Evolutionary conservation across 2,797 vertebrate genomes (phyloP).

Genomic region (Chromobotia macracanthus): DNA sequence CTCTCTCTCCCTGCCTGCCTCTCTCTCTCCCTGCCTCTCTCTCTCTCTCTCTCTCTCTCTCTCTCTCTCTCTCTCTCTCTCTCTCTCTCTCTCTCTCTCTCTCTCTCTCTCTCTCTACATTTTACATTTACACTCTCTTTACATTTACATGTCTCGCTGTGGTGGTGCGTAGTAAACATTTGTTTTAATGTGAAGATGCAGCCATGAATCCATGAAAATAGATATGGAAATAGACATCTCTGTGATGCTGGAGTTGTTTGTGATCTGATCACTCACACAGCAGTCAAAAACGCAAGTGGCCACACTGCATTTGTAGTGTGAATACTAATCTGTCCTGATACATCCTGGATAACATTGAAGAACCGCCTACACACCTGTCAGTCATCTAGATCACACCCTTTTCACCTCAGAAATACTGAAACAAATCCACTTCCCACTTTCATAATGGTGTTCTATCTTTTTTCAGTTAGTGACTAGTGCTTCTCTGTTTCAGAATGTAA

Average conservation of each 20-base stretch:
- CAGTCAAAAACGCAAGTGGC: too few species aligned
- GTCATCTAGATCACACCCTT: too few species aligned
- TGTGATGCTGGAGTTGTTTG: neutral
- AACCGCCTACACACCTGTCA: too few species aligned
- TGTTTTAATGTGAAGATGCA: neutral
- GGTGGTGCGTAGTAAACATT: neutral
- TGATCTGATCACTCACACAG: neutral
- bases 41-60: too few species aligned
- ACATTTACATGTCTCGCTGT: neutral
- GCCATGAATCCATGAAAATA: neutral
- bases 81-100: neutral
- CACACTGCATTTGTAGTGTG: too few species aligned
- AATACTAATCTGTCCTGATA: too few species aligned
- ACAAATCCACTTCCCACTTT: neutral
- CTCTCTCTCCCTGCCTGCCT: too few species aligned
- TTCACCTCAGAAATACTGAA: neutral
- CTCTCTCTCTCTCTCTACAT: too few species aligned
- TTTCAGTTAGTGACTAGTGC: neutral
- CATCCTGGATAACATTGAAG: too few species aligned
- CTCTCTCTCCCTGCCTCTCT: neutral
- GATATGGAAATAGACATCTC: neutral
- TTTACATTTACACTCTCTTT: neutral
- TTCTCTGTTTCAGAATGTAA: neutral
- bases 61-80: too few species aligned
- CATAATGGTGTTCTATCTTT: neutral